A percentile compares a stretch with the other conserved stretches of the same genome.
phyloP scores from a whole-genome alignment of 2,888 invertebrate genomes.

The Heterodera filipjevi region DNA sequence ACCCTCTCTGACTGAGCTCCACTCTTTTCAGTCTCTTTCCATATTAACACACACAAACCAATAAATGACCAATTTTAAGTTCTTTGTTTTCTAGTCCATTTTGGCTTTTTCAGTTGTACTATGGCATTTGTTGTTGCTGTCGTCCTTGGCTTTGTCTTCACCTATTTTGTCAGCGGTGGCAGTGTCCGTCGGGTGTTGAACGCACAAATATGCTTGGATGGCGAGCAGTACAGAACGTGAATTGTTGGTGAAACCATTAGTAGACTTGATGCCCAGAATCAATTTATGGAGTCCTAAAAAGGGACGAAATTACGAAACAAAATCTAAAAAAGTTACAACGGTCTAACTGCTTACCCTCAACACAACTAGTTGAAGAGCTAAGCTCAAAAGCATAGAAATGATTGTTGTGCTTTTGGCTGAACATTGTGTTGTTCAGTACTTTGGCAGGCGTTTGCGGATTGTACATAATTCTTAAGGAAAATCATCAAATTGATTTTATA shows the following conservation, averaged over 20 bases:
- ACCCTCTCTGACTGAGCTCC: too few species aligned
- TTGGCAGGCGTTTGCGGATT: conserved; percentile 1
- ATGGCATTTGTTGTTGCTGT: not conserved
- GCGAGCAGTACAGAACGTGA: conserved; percentile 18
- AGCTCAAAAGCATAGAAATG: conserved; percentile 24
- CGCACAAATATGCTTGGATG: conserved; percentile 21
- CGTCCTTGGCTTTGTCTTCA: not conserved
- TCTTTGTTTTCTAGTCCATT: not conserved
- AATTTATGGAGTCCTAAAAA: conserved; percentile 21
- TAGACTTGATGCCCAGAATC: not conserved
- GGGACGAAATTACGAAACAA: not conserved
- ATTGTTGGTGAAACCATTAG: not conserved
- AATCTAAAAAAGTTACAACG: not conserved
- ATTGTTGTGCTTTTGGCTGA: conserved; percentile 22
- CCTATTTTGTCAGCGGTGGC: not conserved
- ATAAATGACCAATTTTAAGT: not conserved
- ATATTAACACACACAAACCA: not conserved
- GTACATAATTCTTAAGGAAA: not conserved
- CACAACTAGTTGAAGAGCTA: not conserved
- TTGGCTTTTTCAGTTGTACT: not conserved
- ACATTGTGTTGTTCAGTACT: not conserved
- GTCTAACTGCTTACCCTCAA: conserved; percentile 19
- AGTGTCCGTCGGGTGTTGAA: not conserved
- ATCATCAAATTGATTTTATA: too few species aligned
- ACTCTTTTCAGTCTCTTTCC: not conserved